Base-by-base conservation (phyloP, 2,113 vertebrate genomes). In the Melanocharis versteri region DNA sequence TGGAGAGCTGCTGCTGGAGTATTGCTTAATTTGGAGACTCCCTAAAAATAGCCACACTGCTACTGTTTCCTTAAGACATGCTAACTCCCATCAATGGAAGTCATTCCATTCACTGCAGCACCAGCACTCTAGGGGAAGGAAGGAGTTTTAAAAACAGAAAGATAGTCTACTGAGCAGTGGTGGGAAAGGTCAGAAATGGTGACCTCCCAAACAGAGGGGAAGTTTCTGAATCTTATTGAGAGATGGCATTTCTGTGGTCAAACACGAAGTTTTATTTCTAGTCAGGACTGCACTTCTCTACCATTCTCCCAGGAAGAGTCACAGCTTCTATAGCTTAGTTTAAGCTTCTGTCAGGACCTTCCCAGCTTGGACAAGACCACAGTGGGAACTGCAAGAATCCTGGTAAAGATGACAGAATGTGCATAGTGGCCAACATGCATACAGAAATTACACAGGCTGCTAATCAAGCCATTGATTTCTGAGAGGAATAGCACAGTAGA, bases 1-100 rank as follows among this genome's bases (percentile, higher is more conserved):
- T 44, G 61, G 64, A 16, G 42, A 96, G 89, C 83, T 94, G 83
- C 95, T 97, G 72, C 72, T 51, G 87, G 88, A 47, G 87, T 51
- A 84, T 61, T 90, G 86, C 77, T 75, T 75, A 44, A 94, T 83
- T 95, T 96, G 84, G 88, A 88, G 53, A 89, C 78, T 83, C 40
- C 51, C 83, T 96, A 80, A 93, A 90, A 96, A 93, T 77, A 81
- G 35, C 77, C 56, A 53, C 60, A 33, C 19, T 78, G 68, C 80
- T 87, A 69, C 91, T 0, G 0, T 53, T 81, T 87, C 50, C 82
- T 80, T 66, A 40, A 72, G 87, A 81, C 72, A 76, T 0, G 2
- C 39, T 81, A 75, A 79, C 65, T 82, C 27, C 42, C 50, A 42
- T 75, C 82, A 90, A 11, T 48, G 85, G 68, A 81, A 93, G 40